phyloP scores from a whole-genome alignment of 2,888 invertebrate species.

The Corbicula japonica region DNA sequence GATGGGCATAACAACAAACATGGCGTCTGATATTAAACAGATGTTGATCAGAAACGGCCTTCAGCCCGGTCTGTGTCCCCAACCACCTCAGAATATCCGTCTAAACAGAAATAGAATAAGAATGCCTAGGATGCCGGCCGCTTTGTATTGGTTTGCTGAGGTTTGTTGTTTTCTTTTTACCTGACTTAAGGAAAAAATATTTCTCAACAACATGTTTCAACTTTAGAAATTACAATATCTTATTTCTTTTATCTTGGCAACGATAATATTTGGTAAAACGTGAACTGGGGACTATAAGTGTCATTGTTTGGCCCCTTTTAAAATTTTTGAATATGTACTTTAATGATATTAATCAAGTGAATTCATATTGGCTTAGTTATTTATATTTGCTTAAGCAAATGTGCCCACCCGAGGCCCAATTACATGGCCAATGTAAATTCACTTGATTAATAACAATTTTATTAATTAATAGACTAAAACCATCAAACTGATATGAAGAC shows the following conservation, averaged over 20 bases:
- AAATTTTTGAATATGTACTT: background rate
- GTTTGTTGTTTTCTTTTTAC: constrained; percentile 38
- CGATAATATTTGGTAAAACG: background rate
- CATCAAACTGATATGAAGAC: too few species aligned
- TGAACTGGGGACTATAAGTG: background rate
- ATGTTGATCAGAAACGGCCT: constrained; percentile 54
- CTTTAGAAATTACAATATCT: background rate
- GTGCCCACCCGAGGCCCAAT: too few species aligned
- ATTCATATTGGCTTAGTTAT: too few species aligned
- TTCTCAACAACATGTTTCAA: background rate
- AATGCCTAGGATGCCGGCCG: constrained; percentile 67
- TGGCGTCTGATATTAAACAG: constrained; percentile 61
- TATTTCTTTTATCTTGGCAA: background rate
- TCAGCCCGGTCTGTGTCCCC: constrained; percentile 58
- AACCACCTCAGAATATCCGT: constrained; percentile 57
- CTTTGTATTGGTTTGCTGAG: constrained; percentile 70
- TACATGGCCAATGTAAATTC: too few species aligned
- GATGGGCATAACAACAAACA: constrained; percentile 65
- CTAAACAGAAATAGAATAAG: constrained; percentile 59
- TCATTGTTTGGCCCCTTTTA: background rate
- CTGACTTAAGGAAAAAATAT: background rate
- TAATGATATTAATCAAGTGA: too few species aligned
- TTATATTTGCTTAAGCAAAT: too few species aligned
- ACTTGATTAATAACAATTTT: too few species aligned
- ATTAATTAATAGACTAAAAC: too few species aligned